These are phyloP conservation scores for Chunga burmeisteri DNA, from an alignment of 2,113 vertebrate genomes.

Conservation along the genomic window DNA sequence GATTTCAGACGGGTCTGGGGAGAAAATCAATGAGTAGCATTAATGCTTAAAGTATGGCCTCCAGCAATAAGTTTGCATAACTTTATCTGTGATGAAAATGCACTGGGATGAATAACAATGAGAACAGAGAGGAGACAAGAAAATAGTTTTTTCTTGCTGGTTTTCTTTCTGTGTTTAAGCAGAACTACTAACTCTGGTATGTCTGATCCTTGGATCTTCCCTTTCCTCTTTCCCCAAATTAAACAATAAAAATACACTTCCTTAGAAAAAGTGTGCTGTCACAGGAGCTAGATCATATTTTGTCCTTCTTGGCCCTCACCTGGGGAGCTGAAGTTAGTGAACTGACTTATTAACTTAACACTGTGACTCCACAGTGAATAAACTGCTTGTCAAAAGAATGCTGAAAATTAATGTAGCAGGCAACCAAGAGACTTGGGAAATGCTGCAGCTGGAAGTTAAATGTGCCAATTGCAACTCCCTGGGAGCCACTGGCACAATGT, in stretches of 20 bases:
- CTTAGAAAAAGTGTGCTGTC: background rate
- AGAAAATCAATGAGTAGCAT: background rate
- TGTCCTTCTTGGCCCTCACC: background rate
- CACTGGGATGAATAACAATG: background rate
- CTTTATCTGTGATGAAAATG: background rate
- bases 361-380: background rate
- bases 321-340: background rate
- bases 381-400: background rate
- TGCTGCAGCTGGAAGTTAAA: background rate
- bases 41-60: background rate
- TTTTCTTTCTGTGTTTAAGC: background rate
- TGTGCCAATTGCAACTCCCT: background rate
- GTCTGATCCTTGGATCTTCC: background rate
- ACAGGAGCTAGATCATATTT: background rate
- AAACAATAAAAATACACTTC: background rate
- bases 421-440: background rate
- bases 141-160: background rate
- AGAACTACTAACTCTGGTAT: background rate
- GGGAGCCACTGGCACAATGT: background rate
- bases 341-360: background rate
- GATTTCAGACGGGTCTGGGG: background rate
- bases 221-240: background rate
- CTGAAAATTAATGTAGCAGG: background rate
- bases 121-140: background rate
- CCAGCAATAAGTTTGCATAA: background rate